Percentiles rank a stretch among this genome's conserved stretches.
Evolutionary conservation across 1,140 invertebrate species (phyloP).

Genomic region (Calephelis virginiensis): DNA sequence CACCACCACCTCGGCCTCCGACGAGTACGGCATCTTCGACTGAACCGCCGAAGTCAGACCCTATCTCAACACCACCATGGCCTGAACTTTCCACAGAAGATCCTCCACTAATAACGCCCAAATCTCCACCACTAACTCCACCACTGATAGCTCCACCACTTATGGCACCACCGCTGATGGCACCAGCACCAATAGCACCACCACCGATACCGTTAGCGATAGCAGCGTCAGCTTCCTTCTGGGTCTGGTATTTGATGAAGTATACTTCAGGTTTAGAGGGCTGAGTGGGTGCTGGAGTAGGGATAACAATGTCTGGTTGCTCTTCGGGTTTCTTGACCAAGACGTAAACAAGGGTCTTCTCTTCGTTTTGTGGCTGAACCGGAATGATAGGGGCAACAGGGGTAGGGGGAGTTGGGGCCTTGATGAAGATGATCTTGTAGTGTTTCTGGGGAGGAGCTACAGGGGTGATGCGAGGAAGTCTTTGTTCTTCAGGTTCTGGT

Average conservation of each 20-base stretch:
- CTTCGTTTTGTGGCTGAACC: conserved; percentile 87
- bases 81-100: conserved; percentile 32
- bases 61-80: neutral
- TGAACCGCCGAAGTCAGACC: conserved; percentile 37
- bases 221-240: conserved; percentile 79
- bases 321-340: conserved; percentile 92
- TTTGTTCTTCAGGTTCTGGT: conserved; percentile 81
- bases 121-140: conserved; percentile 45
- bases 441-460: conserved; percentile 86
- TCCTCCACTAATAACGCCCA: conserved; percentile 40
- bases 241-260: conserved; percentile 92
- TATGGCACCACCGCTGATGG: conserved; percentile 36
- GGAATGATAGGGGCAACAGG: conserved; percentile 87
- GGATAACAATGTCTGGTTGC: conserved; percentile 86
- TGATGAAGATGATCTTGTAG: conserved; percentile 94
- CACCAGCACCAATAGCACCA: conserved; percentile 42
- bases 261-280: conserved; percentile 92
- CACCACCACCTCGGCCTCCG: conserved; percentile 31
- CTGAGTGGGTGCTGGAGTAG: conserved; percentile 86
- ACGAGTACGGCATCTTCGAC: conserved; percentile 34
- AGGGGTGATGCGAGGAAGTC: conserved; percentile 77
- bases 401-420: conserved; percentile 88
- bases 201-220: conserved; percentile 50
- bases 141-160: conserved; percentile 46
- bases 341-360: conserved; percentile 94